These are phyloP conservation scores for Bujurquina vittata DNA, from an alignment of 2,113 vertebrate genomes.

Conservation along the genomic window DNA sequence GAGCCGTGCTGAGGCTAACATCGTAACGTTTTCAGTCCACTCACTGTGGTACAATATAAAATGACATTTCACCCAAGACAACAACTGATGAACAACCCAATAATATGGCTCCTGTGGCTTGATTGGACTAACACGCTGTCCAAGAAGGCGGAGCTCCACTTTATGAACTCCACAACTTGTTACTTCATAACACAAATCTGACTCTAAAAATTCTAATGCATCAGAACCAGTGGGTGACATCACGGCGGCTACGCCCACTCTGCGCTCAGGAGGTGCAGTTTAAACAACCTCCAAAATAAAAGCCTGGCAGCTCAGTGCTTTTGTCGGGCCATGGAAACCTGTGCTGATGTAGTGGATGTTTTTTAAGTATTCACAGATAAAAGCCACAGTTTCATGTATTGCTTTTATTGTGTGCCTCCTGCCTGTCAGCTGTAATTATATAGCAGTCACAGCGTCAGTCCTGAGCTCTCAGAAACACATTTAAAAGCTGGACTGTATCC, in stretches of 20 bases:
- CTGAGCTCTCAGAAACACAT: conserved; percentile 40
- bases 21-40: no score
- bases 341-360: conserved; percentile 6
- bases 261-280: neutral
- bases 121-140: neutral
- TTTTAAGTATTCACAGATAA: conserved; percentile 34
- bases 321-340: neutral
- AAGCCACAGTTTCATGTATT: conserved; percentile 14
- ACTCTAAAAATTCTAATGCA: neutral
- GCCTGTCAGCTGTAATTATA: conserved; percentile 60
- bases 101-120: no score
- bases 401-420: conserved; percentile 47
- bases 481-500: conserved; percentile 56
- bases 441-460: conserved; percentile 42
- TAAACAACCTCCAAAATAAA: conserved; percentile 7
- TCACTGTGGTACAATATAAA: no score
- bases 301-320: neutral
- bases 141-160: no score
- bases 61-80: no score
- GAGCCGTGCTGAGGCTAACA: neutral
- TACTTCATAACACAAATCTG: neutral
- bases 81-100: no score
- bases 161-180: no score
- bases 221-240: neutral
- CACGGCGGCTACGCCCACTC: neutral